Conservation (phyloP, 2,797 vertebrate genomes). For the Leptodactylus fallax region DNA sequence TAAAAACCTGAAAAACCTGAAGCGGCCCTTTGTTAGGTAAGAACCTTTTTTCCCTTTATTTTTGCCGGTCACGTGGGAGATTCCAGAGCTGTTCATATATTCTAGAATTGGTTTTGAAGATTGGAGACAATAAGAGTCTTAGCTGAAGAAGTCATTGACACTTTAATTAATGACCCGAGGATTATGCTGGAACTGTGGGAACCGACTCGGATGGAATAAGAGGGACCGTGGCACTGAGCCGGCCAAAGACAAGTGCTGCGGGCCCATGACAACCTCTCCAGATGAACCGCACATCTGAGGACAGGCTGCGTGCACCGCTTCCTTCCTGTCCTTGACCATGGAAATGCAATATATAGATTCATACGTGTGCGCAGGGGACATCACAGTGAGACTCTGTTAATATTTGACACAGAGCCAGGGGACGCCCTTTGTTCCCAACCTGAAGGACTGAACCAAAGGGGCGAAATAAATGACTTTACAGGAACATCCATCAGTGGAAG, state of each 20-base stretch:
- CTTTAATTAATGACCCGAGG: conserved; percentile 51
- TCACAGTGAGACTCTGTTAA: conserved; percentile 75
- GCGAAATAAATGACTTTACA: conserved; percentile 76
- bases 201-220: neutral
- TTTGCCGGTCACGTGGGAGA: neutral
- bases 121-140: conserved; percentile 39
- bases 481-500: conserved; percentile 75
- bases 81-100: neutral
- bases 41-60: neutral
- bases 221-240: neutral
- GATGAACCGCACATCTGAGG: neutral
- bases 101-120: conserved; percentile 24
- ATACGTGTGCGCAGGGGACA: neutral
- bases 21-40: neutral
- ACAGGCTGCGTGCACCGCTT: conserved; percentile 1
- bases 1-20: conserved; percentile 13
- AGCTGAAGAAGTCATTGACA: conserved; percentile 53
- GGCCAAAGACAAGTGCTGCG: neutral
- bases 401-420: conserved; percentile 75
- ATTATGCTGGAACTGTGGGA: conserved; percentile 49
- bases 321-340: conserved; percentile 25
- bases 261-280: neutral
- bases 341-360: conserved; percentile 19
- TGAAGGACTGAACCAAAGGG: conserved; percentile 69
- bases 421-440: conserved; percentile 67